A percentile compares a stretch with the other conserved stretches of the same genome.
These are phyloP conservation scores for Ooceraea biroi DNA, from an alignment of 1,140 invertebrate species.

Conservation along the genomic window DNA sequence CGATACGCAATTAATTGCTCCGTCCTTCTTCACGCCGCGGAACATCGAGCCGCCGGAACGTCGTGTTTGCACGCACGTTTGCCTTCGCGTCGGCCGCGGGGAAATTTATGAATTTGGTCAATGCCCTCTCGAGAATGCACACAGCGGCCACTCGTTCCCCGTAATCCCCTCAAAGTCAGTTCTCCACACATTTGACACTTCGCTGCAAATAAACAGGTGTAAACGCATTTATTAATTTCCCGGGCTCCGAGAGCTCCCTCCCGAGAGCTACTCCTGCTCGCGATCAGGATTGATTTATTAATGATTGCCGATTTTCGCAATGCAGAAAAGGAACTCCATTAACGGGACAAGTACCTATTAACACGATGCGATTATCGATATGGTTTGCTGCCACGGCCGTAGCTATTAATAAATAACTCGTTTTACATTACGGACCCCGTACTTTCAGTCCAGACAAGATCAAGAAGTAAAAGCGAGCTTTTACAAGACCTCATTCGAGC, in stretches of 20 bases:
- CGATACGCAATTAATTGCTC: constrained; percentile 69
- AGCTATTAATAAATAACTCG: constrained; percentile 23
- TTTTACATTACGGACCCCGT: background rate
- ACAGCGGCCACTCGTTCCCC: background rate
- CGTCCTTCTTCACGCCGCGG: constrained; percentile 61
- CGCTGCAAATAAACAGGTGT: background rate
- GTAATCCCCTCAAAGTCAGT: constrained; percentile 4
- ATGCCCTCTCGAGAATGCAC: constrained; percentile 18
- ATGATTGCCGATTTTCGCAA: background rate
- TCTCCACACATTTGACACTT: background rate
- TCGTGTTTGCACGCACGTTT: constrained; percentile 20
- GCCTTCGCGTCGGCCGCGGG: background rate
- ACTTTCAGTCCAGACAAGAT: background rate
- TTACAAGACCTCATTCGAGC: background rate
- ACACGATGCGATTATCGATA: constrained; percentile 37
- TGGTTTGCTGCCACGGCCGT: background rate
- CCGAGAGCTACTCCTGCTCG: background rate
- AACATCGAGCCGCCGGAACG: constrained; percentile 20
- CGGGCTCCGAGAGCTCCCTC: too few relatives aligned
- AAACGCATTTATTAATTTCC: background rate
- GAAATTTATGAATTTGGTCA: constrained; percentile 65
- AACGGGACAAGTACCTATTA: background rate
- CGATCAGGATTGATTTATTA: constrained; percentile 29
- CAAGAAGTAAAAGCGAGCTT: background rate
- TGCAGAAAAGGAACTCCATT: background rate